Conservation (phyloP, 2,113 vertebrate genomes). For the Lophotis ruficrista region DNA sequence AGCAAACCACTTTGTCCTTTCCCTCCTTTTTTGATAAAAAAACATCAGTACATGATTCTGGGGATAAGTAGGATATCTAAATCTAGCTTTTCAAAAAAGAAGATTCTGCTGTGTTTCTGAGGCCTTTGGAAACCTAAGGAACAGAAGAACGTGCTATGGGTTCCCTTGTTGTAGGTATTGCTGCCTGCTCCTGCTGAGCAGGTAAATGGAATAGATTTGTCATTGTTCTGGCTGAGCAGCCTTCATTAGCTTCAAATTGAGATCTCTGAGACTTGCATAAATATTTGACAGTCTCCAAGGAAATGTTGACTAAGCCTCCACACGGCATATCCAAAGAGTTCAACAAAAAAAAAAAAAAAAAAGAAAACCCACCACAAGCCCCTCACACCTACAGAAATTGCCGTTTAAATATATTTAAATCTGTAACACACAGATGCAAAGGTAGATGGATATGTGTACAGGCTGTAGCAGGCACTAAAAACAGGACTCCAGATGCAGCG, state of each 20-base stretch:
- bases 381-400: constrained; percentile 20
- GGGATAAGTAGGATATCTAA: neutral
- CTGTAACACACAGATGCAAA: neutral
- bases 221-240: constrained; percentile 64
- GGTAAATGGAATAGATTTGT: constrained; percentile 61
- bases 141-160: neutral
- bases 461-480: neutral
- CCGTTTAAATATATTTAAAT: constrained; percentile 22
- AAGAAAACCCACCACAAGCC: neutral
- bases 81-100: neutral
- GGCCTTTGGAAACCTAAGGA: neutral
- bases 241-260: constrained; percentile 71
- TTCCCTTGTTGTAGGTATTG: constrained; percentile 12
- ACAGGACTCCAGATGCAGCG: neutral
- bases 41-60: neutral
- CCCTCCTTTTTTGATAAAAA: neutral
- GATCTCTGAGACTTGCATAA: constrained; percentile 66
- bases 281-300: constrained; percentile 69
- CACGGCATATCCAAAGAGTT: constrained; percentile 30
- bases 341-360: neutral
- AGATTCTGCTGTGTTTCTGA: neutral
- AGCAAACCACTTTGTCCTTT: neutral
- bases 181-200: constrained; percentile 50
- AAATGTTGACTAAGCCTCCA: constrained; percentile 61
- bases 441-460: neutral